phyloP scores from a whole-genome alignment of 92 coral and sea anemone species.

The Anthopleura xanthogrammica region DNA sequence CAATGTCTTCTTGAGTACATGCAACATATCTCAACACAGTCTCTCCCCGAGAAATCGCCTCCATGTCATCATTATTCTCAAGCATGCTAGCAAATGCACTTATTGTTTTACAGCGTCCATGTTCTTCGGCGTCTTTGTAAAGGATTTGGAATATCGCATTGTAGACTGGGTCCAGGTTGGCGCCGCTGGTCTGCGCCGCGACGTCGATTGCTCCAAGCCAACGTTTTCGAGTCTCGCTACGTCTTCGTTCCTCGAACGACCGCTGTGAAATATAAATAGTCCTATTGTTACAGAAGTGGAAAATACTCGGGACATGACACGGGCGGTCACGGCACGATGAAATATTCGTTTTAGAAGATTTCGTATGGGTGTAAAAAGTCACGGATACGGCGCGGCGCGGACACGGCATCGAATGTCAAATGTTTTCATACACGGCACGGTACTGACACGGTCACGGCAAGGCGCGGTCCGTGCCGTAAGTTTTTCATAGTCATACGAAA shows the following conservation, averaged over 20 bases:
- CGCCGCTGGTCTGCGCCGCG: slow-evolving; percentile 96
- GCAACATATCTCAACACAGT: slow-evolving; percentile 87
- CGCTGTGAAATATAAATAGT: slow-evolving; percentile 48
- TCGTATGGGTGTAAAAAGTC: too few relatives aligned
- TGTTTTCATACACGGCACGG: too few relatives aligned
- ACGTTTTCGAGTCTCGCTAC: slow-evolving; percentile 92
- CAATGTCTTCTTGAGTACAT: slow-evolving; percentile 82
- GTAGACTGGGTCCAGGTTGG: slow-evolving; percentile 92
- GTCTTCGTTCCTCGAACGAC: slow-evolving; percentile 97
- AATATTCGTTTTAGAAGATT: too few relatives aligned
- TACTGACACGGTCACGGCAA: too few relatives aligned
- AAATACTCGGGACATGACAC: too few relatives aligned
- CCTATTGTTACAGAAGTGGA: neutral
- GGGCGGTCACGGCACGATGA: neutral
- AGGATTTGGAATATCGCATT: slow-evolving; percentile 85
- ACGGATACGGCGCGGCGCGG: too few relatives aligned
- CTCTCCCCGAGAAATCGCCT: slow-evolving; percentile 73
- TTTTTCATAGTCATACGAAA: too few relatives aligned
- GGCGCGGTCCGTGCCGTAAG: too few relatives aligned
- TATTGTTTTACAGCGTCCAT: slow-evolving; percentile 79
- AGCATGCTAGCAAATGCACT: slow-evolving; percentile 79
- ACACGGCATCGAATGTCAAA: too few relatives aligned
- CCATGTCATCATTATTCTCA: slow-evolving; percentile 78
- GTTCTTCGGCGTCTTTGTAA: slow-evolving; percentile 84
- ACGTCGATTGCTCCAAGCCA: slow-evolving; percentile 87